Evolutionary conservation across 2,888 invertebrate genomes (phyloP).

Genomic region (Poecilobothrus nobilitatus): DNA sequence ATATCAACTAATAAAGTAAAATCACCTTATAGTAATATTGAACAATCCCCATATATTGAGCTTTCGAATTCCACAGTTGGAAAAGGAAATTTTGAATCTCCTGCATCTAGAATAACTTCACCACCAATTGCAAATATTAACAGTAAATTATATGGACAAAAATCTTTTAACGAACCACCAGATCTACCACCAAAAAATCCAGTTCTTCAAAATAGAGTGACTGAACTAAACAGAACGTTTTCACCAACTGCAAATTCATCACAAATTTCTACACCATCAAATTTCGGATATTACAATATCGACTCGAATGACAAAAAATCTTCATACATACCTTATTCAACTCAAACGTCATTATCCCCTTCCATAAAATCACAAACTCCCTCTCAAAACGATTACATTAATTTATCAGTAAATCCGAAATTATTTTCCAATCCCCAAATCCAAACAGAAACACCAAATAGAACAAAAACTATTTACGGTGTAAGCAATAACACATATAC

Average conservation of each 20-base stretch:
- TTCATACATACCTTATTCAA: neutral
- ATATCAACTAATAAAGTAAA: neutral
- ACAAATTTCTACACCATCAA: neutral
- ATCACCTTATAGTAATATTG: neutral
- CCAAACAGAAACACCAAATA: neutral
- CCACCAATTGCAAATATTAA: neutral
- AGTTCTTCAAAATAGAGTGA: neutral
- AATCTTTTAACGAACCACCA: neutral
- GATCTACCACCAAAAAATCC: neutral
- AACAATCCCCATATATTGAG: neutral
- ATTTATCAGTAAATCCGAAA: neutral
- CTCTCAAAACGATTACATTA: neutral
- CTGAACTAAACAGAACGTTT: neutral
- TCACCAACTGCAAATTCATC: neutral
- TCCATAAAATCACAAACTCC: neutral
- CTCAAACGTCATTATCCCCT: neutral
- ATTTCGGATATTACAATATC: neutral
- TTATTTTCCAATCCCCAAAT: neutral
- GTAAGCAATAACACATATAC: neutral
- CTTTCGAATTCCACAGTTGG: neutral
- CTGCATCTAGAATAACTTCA: neutral
- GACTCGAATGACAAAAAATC: neutral
- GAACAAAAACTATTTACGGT: neutral
- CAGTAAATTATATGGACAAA: neutral
- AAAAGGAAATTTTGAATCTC: neutral